Conservation (phyloP, 2,797 vertebrate species). For the Chiloscyllium punctatum region DNA sequence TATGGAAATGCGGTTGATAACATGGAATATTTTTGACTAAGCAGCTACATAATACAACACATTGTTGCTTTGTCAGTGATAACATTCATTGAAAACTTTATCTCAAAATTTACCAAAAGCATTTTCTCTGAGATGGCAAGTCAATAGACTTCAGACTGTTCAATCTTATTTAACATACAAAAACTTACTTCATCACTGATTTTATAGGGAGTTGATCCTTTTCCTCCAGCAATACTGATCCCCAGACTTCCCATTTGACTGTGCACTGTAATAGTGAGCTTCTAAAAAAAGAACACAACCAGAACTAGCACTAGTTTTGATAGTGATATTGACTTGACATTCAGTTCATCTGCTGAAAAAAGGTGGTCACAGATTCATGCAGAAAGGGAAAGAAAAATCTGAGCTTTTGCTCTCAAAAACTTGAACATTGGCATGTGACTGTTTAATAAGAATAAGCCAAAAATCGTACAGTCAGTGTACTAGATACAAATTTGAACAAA, state of each 20-base stretch:
- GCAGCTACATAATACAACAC: not conserved
- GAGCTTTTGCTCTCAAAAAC: not conserved
- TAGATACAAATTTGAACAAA: not conserved
- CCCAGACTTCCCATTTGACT: constrained; percentile 70
- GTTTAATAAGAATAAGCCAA: not conserved
- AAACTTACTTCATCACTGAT: constrained; percentile 70
- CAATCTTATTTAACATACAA: not conserved
- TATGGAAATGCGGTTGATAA: not conserved
- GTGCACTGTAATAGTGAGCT: constrained; percentile 79
- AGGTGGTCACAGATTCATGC: not conserved
- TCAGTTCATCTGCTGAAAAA: too few relatives aligned
- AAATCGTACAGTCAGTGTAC: not conserved
- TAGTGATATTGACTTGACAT: too few relatives aligned
- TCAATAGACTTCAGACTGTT: not conserved
- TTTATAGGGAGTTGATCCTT: constrained; percentile 72
- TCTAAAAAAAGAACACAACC: constrained; percentile 47
- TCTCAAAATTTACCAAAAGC: not conserved
- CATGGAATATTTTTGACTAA: not conserved
- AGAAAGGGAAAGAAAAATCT: not conserved
- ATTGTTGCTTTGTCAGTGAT: not conserved
- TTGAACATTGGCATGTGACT: not conserved
- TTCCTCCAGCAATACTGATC: constrained; percentile 80
- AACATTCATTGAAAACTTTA: not conserved
- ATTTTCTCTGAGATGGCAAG: not conserved
- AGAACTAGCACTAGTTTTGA: not conserved